Base-by-base conservation (phyloP, 2,797 vertebrate species). In the Phrynocephalus guinanensis region DNA sequence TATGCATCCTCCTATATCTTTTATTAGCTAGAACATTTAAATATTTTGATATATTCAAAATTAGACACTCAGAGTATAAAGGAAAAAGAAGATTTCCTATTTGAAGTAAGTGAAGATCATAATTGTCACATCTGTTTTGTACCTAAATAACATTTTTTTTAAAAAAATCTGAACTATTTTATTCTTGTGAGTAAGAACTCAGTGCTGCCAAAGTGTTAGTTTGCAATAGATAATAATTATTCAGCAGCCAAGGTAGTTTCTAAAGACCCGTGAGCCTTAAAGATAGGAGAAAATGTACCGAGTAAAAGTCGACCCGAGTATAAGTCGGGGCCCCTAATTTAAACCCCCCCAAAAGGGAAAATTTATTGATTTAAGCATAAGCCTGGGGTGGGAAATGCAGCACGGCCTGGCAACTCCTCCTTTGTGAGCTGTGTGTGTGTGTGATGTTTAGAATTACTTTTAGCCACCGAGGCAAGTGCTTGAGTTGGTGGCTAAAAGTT, bases 21-120 rank as follows among this genome's bases (percentile, higher is more conserved):
- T 75, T 75, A 9, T 72, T 72, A 24, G 13, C 56, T 4, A 33
- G 50, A 75, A 1, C 15, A 38, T 22, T 30, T 71, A 38, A 71
- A 79, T 86, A 71, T 79, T 85, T 78, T 83, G 15, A 56, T 30
- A 67, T 48, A 77, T n/a, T 80, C 16, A 80, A 22, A 80, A 72
- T 60, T 18, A 44, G 30, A 86, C 60, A 63, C 9, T 28, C 33
- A 67, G 72, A 2, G 73, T 4, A 4, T 76, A 44, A 33, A 80
- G 30, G 6, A 20, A 10, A 79, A 72, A 52, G 9, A 60, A 75
- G 60, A 8, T 0, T 44, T 56, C 24, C 13, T 38, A 20, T 75
- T 63, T 75, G 6, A 60, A 75, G 20, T 33, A 60, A 75, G 20
- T 33, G 82, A 18, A 60, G n/a, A 73, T 30, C 16, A n/a, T 75